Percentiles rank a stretch among this genome's conserved stretches.
These are phyloP conservation scores for Martes flavigula DNA, from an alignment of 2,797 vertebrate species.

Conservation along the genomic window DNA sequence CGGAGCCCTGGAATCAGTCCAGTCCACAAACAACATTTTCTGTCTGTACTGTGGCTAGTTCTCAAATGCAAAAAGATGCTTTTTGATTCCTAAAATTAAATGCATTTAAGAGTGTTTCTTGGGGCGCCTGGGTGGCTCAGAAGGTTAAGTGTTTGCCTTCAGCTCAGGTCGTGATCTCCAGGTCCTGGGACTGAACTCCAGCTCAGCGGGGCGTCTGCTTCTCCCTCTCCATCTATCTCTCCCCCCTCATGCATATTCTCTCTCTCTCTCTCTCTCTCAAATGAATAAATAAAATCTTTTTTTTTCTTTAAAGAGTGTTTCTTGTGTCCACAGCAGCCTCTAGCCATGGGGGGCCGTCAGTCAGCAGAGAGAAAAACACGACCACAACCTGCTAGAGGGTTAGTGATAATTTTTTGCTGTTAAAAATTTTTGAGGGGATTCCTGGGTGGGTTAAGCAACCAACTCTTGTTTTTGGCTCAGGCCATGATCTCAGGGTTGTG, in stretches of 20 bases:
- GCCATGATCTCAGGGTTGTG: background rate
- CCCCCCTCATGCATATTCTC: background rate
- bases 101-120: background rate
- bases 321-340: background rate
- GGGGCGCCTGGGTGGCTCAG: background rate
- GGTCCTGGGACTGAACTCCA: background rate
- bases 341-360: background rate
- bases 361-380: background rate
- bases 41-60: background rate
- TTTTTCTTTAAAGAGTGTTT: background rate
- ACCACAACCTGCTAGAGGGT: background rate
- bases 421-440: background rate
- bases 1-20: background rate
- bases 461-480: background rate
- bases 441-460: background rate
- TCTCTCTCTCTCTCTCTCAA: background rate
- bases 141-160: background rate
- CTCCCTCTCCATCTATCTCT: background rate
- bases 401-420: background rate
- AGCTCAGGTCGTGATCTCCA: background rate
- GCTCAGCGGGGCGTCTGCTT: too few species aligned
- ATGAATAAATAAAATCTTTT: background rate
- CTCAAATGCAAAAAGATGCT: background rate
- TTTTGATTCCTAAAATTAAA: background rate
- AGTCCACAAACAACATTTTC: background rate